Conservation (phyloP, 2,888 invertebrate species). For the Matsumyia berberina region DNA sequence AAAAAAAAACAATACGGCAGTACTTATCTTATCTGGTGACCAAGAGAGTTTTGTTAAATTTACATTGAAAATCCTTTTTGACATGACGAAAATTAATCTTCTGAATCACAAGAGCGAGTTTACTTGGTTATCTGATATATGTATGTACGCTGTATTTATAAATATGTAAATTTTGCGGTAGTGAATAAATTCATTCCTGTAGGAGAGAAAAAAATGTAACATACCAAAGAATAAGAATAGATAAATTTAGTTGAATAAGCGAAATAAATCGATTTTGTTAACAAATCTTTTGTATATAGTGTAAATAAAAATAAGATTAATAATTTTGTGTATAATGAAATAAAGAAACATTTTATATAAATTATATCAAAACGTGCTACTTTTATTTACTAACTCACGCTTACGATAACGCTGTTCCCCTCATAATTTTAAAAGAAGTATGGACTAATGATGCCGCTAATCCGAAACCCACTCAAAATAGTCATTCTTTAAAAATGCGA, state of each 20-base stretch:
- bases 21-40: not conserved
- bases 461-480: no score
- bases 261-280: conserved; percentile 40
- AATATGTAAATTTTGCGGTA: conserved; percentile 23
- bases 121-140: not conserved
- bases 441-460: no score
- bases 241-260: conserved; percentile 10
- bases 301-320: conserved; percentile 50
- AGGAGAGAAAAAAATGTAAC: conserved; percentile 41
- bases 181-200: conserved; percentile 69
- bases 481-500: no score
- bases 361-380: conserved; percentile 27
- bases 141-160: not conserved
- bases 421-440: no score
- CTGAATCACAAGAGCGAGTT: not conserved
- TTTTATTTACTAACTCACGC: conserved; percentile 4
- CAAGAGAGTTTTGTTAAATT: not conserved
- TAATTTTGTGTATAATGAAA: conserved; percentile 67
- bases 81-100: no score
- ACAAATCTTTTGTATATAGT: conserved; percentile 55
- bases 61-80: no score
- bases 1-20: not conserved
- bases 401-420: no score
- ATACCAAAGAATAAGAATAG: conserved; percentile 8
- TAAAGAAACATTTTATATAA: conserved; percentile 72